Percentiles rank a stretch among this genome's conserved stretches.
These are phyloP conservation scores for Coenonympha arcania DNA, from an alignment of 2,888 invertebrate species.

Conservation along the genomic window DNA sequence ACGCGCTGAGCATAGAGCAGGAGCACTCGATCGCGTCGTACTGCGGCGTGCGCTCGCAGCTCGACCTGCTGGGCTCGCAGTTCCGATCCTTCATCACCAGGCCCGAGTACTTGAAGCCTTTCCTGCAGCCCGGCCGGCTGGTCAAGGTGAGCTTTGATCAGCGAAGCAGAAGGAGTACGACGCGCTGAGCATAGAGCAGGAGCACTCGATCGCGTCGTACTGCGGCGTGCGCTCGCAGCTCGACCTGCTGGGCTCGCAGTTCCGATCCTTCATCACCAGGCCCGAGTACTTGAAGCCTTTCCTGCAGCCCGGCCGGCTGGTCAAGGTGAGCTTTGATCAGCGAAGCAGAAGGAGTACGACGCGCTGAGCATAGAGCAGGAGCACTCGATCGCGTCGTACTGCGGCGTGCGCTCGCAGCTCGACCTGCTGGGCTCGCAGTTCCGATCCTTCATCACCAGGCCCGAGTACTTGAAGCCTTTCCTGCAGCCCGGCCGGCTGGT, in stretches of 20 bases:
- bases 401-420: too few species aligned
- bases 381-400: too few species aligned
- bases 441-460: too few species aligned
- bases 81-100: conserved; percentile 86
- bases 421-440: too few species aligned
- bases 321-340: too few species aligned
- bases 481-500: conserved; percentile 94
- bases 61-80: conserved; percentile 81
- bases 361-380: too few species aligned
- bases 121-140: conserved; percentile 94
- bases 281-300: conserved; percentile 94
- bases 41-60: conserved; percentile 86
- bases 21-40: conserved; percentile 87
- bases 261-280: conserved; percentile 84
- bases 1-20: conserved; percentile 77
- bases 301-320: conserved; percentile 92
- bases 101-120: conserved; percentile 92
- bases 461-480: conserved; percentile 93
- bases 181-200: conserved; percentile 78
- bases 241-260: conserved; percentile 81
- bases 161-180: too few species aligned
- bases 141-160: conserved; percentile 80
- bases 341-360: too few species aligned
- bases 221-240: conserved; percentile 88
- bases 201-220: conserved; percentile 86